Base-by-base conservation (phyloP, 2,888 invertebrate species). In the Dryadula phaetusa region DNA sequence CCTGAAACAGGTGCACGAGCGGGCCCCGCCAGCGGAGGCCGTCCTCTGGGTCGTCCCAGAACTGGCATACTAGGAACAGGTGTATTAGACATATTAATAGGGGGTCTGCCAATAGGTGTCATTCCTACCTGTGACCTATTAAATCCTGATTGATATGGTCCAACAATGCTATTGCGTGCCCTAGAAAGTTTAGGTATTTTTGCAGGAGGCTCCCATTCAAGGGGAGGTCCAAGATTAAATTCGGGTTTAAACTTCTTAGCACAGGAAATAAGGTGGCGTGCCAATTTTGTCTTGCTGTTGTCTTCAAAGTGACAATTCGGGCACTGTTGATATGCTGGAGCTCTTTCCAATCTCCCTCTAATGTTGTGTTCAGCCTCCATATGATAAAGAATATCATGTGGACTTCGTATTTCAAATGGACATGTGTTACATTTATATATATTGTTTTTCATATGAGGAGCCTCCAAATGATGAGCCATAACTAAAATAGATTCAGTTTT, bases 271-370 rank as follows among this genome's bases (percentile, higher is more conserved):
- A 97, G 94, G 93, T 99, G 99, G 63, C 98, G 94, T 0, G 96
- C 97, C 76, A 98, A 90, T 88, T 98, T 98, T 49, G 97, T 97
- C 91, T 98, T 98, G 75, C 97, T 97, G 82, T 98, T 98, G 80
- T 98, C 98, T 86, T 99, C 99, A 84, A 98, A 98, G 22, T 98
- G 97, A 91, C 99, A 99, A 83, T 97, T 97, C 14, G 98, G 97
- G 85, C 99, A 99, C 83, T 98, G 98, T 88, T 98, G 98, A 87
- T 97, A 97, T 12, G 97, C 96, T 61, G 97, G 96, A 8, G 98
- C 97, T 75, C 97, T 94, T 79, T 98, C 97, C 71, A 99, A 89
- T 70, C 97, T 94, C n/a, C 97, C 98, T 76, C 97, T 94, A 34
- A 96, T 96, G 75, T 96, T 96, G 85, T 99, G 99, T 81, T 97